These are phyloP conservation scores for Sebastolobus alascanus DNA, from an alignment of 2,797 vertebrate genomes.

Conservation along the genomic window DNA sequence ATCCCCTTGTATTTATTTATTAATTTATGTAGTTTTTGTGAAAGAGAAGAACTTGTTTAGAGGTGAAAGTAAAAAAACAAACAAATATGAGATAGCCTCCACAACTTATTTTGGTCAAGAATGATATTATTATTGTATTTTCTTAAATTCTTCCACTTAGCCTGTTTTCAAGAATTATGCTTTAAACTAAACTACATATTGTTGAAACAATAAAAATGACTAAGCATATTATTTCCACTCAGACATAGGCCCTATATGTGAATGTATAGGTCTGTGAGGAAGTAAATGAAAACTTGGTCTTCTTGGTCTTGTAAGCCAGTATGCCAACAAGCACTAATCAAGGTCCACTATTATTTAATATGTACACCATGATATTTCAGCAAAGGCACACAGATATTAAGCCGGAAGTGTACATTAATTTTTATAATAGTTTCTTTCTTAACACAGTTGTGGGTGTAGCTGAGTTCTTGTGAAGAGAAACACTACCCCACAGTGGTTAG, in stretches of 20 bases:
- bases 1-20: background rate
- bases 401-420: background rate
- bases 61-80: background rate
- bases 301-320: background rate
- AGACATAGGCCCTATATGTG: background rate
- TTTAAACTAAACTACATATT: background rate
- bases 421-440: conserved; percentile 22
- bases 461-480: conserved; percentile 80
- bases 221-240: background rate
- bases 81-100: background rate
- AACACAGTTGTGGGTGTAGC: conserved; percentile 44
- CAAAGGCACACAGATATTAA: background rate
- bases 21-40: background rate
- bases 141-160: background rate
- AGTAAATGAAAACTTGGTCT: background rate
- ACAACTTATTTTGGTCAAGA: background rate
- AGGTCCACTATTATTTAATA: background rate
- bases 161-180: background rate
- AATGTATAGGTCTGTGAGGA: background rate
- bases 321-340: conserved; percentile 1
- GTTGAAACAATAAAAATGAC: background rate
- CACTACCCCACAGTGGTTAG: conserved; percentile 85
- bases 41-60: background rate
- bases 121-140: background rate
- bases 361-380: conserved; percentile 1